phyloP scores from a whole-genome alignment of 2,888 invertebrate species.

The Cactoblastis cactorum region DNA sequence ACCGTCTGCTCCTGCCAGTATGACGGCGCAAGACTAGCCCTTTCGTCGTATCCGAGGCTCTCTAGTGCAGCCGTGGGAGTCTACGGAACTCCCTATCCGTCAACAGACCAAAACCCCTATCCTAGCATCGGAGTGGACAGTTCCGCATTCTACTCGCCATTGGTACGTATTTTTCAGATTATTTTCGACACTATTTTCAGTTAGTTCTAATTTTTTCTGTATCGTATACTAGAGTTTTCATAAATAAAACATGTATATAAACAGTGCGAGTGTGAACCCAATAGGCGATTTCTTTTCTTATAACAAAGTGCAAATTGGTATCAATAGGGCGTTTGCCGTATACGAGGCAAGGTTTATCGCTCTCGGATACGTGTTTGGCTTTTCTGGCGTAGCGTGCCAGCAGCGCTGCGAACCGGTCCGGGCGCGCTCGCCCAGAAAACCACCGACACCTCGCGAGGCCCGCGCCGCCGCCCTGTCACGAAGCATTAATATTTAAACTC shows the following conservation, averaged over 20 bases:
- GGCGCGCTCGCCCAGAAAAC: conserved; percentile 75
- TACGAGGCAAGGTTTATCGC: conserved; percentile 67
- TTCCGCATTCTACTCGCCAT: conserved; percentile 95
- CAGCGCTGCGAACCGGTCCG: conserved; percentile 68
- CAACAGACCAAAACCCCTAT: conserved; percentile 94
- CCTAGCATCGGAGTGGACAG: conserved; percentile 96
- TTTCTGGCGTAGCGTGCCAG: conserved; percentile 63
- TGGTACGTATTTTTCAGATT: conserved; percentile 84
- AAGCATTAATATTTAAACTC: conserved; percentile 73
- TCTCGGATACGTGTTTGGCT: conserved; percentile 64
- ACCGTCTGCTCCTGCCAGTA: conserved; percentile 97
- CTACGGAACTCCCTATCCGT: conserved; percentile 92
- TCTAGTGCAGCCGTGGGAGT: conserved; percentile 88
- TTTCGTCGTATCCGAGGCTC: conserved; percentile 88
- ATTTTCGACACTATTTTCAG: neutral
- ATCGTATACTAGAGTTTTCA: neutral
- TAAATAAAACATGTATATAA: neutral
- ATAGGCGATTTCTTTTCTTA: conserved; percentile 14
- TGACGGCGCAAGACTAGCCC: conserved; percentile 91
- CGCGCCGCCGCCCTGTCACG: conserved; percentile 64
- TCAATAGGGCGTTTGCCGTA: conserved; percentile 65
- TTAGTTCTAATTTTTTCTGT: neutral
- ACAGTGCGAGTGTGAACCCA: neutral
- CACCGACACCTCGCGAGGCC: conserved; percentile 67
- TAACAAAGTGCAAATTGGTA: conserved; percentile 58